These are phyloP conservation scores for Spizaetus ornatus DNA, from an alignment of 2,113 vertebrate genomes.

Conservation along the genomic window DNA sequence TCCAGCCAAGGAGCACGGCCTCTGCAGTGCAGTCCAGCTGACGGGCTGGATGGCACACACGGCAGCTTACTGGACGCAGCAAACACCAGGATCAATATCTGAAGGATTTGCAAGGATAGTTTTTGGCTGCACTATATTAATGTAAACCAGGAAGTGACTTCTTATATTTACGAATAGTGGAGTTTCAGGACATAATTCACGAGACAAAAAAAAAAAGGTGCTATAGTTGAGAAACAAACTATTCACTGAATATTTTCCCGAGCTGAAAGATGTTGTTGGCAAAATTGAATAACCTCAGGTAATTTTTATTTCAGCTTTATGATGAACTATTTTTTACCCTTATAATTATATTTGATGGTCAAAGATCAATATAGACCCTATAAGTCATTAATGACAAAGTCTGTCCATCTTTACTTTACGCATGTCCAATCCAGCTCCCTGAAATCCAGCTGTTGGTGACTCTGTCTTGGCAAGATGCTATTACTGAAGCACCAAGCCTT, in stretches of 20 bases:
- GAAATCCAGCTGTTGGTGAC: background rate
- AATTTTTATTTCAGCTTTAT: background rate
- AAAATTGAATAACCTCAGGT: background rate
- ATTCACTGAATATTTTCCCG: background rate
- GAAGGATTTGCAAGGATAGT: background rate
- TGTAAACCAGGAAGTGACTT: background rate
- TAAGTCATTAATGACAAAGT: background rate
- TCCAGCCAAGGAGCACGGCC: background rate
- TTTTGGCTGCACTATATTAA: background rate
- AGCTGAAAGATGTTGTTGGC: background rate
- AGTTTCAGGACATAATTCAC: background rate
- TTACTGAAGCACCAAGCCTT: background rate
- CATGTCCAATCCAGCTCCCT: background rate
- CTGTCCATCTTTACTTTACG: background rate
- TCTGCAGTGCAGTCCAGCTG: background rate
- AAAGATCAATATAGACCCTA: background rate
- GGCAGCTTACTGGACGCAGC: background rate
- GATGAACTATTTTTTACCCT: background rate
- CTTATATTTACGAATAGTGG: background rate
- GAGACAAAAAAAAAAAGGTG: background rate
- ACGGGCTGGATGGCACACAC: fast-evolving
- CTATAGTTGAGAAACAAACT: background rate
- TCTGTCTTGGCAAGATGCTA: background rate
- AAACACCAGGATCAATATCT: background rate
- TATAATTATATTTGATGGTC: background rate